Evolutionary conservation across 2,797 vertebrate species (phyloP).

Genomic region (Antrozous pallidus): DNA sequence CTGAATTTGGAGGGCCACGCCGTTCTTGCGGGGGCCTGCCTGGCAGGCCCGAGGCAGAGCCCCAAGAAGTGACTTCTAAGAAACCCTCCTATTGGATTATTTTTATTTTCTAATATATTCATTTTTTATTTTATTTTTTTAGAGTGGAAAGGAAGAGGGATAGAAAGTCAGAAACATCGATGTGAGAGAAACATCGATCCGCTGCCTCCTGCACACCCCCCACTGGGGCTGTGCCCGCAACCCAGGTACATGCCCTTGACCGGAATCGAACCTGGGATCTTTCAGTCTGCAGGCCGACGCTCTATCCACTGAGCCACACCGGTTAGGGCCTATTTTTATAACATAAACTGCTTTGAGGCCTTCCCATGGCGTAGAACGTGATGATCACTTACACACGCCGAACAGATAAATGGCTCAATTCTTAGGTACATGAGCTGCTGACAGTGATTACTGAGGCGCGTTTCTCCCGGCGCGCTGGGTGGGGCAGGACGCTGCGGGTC

Average conservation of each 20-base stretch:
- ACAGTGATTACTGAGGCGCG: constrained; percentile 89
- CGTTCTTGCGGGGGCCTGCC: background rate
- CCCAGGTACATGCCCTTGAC: no score
- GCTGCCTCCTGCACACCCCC: no score
- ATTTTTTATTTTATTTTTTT: no score
- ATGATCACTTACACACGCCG: constrained; percentile 86
- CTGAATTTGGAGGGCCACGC: background rate
- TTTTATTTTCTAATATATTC: constrained; percentile 79
- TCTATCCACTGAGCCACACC: no score
- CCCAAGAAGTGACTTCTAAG: constrained; percentile 59
- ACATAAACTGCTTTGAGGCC: constrained; percentile 78
- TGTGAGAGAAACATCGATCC: no score
- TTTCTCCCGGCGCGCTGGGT: constrained; percentile 83
- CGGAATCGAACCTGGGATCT: no score
- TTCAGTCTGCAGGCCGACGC: no score
- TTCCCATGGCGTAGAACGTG: constrained; percentile 79
- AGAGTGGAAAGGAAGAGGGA: no score
- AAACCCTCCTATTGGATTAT: constrained; percentile 76
- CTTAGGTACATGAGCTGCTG: constrained; percentile 87
- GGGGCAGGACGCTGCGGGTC: constrained; percentile 81
- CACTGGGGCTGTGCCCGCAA: no score
- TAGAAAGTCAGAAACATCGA: no score
- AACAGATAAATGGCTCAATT: constrained; percentile 92
- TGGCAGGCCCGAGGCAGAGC: background rate
- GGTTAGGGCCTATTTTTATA: constrained; percentile 81